phyloP scores from a whole-genome alignment of 64 coral and sea anemone genomes.

The Montipora foliosa region DNA sequence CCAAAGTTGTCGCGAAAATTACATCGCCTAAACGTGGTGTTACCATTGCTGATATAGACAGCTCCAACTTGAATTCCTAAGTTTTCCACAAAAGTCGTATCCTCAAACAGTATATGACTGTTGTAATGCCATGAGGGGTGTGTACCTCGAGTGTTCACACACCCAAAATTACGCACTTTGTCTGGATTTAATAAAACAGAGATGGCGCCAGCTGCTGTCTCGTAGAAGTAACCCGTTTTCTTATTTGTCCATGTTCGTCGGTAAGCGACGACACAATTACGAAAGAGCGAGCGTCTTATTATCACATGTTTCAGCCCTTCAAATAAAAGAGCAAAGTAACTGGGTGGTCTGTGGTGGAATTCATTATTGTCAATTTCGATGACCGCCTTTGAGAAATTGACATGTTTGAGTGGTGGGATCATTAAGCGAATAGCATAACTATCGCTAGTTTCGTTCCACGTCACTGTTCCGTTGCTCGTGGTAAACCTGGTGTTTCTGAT shows the following conservation, averaged over 20 bases:
- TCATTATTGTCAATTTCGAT: not conserved
- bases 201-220: conserved; percentile 3
- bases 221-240: not conserved
- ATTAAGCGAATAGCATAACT: conserved; percentile 10
- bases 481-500: not conserved
- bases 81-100: not conserved
- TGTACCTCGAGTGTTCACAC: not conserved
- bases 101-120: not conserved
- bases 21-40: conserved; percentile 13
- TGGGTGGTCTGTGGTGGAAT: not conserved
- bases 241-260: too few relatives aligned
- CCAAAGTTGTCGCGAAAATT: conserved; percentile 37
- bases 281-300: not conserved
- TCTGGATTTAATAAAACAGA: not conserved
- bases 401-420: not conserved
- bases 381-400: not conserved
- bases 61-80: not conserved
- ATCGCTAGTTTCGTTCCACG: not conserved
- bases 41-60: conserved; percentile 29
- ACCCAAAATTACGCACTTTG: too few relatives aligned
- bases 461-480: not conserved
- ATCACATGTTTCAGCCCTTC: too few relatives aligned
- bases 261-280: not conserved
- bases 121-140: not conserved
- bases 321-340: too few relatives aligned